Conservation (phyloP, 2,113 vertebrate genomes). For the Caracal caracal region DNA sequence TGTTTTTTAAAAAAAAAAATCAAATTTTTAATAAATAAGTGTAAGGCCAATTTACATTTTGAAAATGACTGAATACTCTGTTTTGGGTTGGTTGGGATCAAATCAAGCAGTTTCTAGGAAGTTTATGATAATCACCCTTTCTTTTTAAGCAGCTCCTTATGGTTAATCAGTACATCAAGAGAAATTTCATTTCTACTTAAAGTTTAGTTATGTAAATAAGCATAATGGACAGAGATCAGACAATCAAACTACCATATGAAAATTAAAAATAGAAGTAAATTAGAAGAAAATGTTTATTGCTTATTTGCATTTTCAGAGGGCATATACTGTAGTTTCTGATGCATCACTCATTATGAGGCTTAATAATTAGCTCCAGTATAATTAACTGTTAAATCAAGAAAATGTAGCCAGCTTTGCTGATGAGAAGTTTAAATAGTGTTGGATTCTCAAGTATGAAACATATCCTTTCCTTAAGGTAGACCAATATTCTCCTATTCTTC, state of each 20-base stretch:
- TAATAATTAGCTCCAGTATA: constrained; percentile 79
- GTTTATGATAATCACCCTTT: constrained; percentile 64
- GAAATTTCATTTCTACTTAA: constrained; percentile 76
- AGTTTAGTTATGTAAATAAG: constrained; percentile 61
- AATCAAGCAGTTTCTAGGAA: constrained; percentile 36
- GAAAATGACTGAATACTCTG: constrained; percentile 52
- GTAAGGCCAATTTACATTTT: constrained; percentile 68
- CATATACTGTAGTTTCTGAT: constrained; percentile 60
- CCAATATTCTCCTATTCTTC: neutral
- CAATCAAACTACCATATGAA: constrained; percentile 73
- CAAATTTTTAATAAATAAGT: constrained; percentile 60
- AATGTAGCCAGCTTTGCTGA: constrained; percentile 46
- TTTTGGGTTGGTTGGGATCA: neutral
- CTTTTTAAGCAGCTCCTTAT: constrained; percentile 65
- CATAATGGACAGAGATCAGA: constrained; percentile 60
- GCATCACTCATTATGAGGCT: constrained; percentile 65
- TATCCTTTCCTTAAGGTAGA: neutral
- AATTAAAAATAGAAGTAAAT: constrained; percentile 59
- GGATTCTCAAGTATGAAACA: constrained; percentile 53
- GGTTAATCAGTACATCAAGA: constrained; percentile 78
- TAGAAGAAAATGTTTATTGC: constrained; percentile 71
- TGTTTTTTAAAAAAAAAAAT: constrained; percentile 72
- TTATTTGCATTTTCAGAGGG: constrained; percentile 76
- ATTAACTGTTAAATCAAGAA: constrained; percentile 80
- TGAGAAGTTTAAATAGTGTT: constrained; percentile 60